Conservation (phyloP, 2,888 invertebrate species). For the Caenorhabditis zanzibari region DNA sequence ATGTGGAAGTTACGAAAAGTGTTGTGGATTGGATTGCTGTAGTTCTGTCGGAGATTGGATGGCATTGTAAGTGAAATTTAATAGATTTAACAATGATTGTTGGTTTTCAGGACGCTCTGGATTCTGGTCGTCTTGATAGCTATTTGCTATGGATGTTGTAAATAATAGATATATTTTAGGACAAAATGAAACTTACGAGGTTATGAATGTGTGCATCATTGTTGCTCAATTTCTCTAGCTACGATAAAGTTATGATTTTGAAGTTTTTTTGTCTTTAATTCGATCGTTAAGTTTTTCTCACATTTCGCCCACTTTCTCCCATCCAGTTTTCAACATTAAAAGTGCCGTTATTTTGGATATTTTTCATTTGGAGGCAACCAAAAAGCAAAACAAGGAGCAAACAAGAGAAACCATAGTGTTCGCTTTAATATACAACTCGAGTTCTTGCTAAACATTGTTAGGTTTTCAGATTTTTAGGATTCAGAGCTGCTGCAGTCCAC, state of each 20-base stretch:
- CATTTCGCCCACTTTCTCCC: too few relatives aligned
- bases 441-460: too few relatives aligned
- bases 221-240: not conserved
- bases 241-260: not conserved
- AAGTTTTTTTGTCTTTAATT: not conserved
- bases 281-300: too few relatives aligned
- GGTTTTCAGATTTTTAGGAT: too few relatives aligned
- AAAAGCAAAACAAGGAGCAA: too few relatives aligned
- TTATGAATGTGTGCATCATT: not conserved
- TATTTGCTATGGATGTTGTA: constrained; percentile 1
- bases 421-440: too few relatives aligned
- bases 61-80: constrained; percentile 16
- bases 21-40: constrained; percentile 47
- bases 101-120: constrained; percentile 9
- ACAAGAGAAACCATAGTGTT: too few relatives aligned
- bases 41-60: constrained; percentile 14
- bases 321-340: too few relatives aligned
- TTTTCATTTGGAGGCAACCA: too few relatives aligned
- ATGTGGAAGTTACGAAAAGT: constrained; percentile 38
- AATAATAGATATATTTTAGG: not conserved
- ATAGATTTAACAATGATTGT: not conserved
- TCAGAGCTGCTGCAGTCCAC: too few relatives aligned
- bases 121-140: not conserved
- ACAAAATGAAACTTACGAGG: not conserved
- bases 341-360: too few relatives aligned